Base-by-base conservation (phyloP, 2,113 vertebrate genomes). In the Todiramphus saurophagus region DNA sequence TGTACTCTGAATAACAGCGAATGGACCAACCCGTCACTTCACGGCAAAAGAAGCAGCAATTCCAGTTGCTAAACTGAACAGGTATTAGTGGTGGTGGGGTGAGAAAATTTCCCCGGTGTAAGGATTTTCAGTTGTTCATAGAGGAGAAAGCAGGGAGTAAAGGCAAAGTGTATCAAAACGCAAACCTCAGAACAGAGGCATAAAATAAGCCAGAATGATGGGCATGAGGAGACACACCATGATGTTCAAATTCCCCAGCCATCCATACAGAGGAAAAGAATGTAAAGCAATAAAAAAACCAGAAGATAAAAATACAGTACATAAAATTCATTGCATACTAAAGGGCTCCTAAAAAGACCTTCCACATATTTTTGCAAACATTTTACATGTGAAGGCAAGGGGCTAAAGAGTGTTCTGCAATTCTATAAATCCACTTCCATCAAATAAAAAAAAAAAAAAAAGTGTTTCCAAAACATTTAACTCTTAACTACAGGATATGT, bases 351-450 rank as follows among this genome's bases (percentile, higher is more conserved):
- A 72, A 94, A 97, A 91, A 81, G 89, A 43, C 73, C 94, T 87
- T 69, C 85, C 87, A 95, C 55, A 39, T 93, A 81, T 83, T 97
- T 94, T 87, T 89, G 39, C 69, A 95, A 89, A 89, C n/a, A 67
- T 85, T 93, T 94, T 90, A 87, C 76, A 94, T 93, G 77, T 73
- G 50, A 94, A 89, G 77, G 90, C 92, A 92, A 89, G 53, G 91
- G 76, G 76, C 87, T 94, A 88, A 92, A 87, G 41, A 94, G 72
- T 23, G 35, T 48, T 87, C 86, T 10, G 12, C 51, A 89, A 46
- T 92, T 91, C 89, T 78, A 80, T 77, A 97, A 97, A 96, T 88
- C 74, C 70, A 95, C 63, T 97, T 89, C 92, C 89, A 95, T 87
- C 68, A 85, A 81, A 96, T 94, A 97, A 97, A 94, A 97, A 82